Evolutionary conservation across 2,797 vertebrate genomes (phyloP).

Genomic region (Labroides dimidiatus): DNA sequence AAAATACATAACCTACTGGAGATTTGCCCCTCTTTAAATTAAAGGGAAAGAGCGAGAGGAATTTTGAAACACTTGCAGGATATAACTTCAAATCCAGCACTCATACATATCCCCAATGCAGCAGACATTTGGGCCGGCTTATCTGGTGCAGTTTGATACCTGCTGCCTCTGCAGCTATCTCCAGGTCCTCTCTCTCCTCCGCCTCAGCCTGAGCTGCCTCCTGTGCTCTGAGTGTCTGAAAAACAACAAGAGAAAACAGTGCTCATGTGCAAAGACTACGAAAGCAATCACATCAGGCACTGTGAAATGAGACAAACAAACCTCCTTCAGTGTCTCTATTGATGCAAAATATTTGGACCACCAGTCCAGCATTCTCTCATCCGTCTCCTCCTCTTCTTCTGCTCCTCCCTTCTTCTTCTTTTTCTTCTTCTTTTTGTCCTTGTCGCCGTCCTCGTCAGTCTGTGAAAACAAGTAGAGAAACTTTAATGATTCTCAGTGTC

Average conservation of each 20-base stretch:
- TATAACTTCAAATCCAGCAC: neutral
- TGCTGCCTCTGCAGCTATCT: slow-evolving; percentile 85
- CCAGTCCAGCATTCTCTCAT: slow-evolving; percentile 97
- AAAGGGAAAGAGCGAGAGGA: neutral
- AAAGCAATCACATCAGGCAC: neutral
- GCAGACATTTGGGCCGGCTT: neutral
- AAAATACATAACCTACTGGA: neutral
- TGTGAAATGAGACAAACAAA: slow-evolving; percentile 60
- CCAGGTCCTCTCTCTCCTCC: slow-evolving; percentile 94
- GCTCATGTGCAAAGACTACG: neutral
- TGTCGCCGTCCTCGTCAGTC: slow-evolving; percentile 89
- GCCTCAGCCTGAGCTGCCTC: slow-evolving; percentile 90
- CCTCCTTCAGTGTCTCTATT: slow-evolving; percentile 97
- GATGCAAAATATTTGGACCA: slow-evolving; percentile 99
- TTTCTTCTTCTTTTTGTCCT: slow-evolving; percentile 91
- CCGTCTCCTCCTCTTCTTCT: slow-evolving; percentile 91
- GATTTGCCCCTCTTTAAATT: slow-evolving; percentile 5
- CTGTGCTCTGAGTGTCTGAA: slow-evolving; percentile 90
- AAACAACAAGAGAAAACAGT: slow-evolving; percentile 7
- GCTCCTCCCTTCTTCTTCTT: slow-evolving; percentile 91
- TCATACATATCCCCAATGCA: neutral
- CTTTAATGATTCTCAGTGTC: neutral
- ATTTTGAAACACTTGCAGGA: slow-evolving; percentile 7
- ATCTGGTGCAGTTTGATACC: slow-evolving; percentile 61
- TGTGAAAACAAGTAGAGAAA: slow-evolving; percentile 52